Evolutionary conservation across 1,140 invertebrate genomes (phyloP).

Genomic region (Agrilus planipennis): DNA sequence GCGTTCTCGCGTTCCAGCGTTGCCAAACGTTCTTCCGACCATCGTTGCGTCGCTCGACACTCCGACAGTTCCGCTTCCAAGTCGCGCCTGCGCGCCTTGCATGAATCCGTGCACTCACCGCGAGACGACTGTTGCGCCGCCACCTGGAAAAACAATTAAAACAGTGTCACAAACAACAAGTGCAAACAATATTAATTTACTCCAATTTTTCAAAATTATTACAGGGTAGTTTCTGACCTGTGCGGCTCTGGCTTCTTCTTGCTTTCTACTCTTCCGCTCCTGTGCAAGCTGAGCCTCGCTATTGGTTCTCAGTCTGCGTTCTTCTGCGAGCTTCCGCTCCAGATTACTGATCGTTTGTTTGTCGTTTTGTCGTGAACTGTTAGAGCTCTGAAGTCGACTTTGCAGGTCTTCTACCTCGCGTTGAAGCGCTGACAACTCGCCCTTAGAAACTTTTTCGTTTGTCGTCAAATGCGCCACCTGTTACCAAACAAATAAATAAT

Average conservation of each 20-base stretch:
- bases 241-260: slow-evolving; percentile 52
- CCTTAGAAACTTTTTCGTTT: slow-evolving; percentile 60
- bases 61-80: slow-evolving; percentile 67
- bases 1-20: slow-evolving; percentile 29
- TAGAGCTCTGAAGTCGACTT: slow-evolving; percentile 41
- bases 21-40: slow-evolving; percentile 50
- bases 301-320: slow-evolving; percentile 58
- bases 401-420: slow-evolving; percentile 75
- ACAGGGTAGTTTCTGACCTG: no score
- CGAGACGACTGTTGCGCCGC: slow-evolving; percentile 34
- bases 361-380: slow-evolving; percentile 60
- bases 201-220: no score
- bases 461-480: slow-evolving; percentile 37
- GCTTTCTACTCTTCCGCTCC: slow-evolving; percentile 59
- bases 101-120: slow-evolving; percentile 62
- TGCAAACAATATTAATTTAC: no score
- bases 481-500: no score
- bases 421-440: slow-evolving; percentile 63
- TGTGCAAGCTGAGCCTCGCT: slow-evolving; percentile 66
- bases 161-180: no score
- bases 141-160: slow-evolving; percentile 19
- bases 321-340: slow-evolving; percentile 75
- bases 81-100: slow-evolving; percentile 60
- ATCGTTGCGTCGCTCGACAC: slow-evolving; percentile 60
- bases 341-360: slow-evolving; percentile 60